phyloP scores from a whole-genome alignment of 2,113 vertebrate species.

The Varanus salvator region DNA sequence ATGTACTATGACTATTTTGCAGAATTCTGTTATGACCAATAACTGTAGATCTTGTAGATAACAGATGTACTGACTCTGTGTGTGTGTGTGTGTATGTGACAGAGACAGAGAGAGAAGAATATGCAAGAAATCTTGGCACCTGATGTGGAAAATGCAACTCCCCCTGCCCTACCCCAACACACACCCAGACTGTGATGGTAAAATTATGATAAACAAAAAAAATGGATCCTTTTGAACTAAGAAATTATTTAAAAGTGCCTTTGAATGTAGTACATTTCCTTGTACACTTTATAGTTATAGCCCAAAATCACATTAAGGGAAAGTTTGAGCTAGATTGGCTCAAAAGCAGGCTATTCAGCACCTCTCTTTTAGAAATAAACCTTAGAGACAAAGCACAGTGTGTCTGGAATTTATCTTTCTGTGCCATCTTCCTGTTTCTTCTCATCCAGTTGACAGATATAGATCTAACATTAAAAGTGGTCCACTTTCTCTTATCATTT shows the following conservation, averaged over 20 bases:
- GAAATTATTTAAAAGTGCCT: neutral
- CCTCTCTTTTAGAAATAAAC: neutral
- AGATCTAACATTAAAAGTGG: conserved; percentile 3
- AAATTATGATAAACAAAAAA: neutral
- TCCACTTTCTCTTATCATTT: conserved; percentile 20
- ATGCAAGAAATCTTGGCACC: neutral
- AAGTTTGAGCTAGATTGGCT: neutral
- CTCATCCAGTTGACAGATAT: conserved; percentile 22
- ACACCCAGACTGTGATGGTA: too few relatives aligned
- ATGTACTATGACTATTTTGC: neutral
- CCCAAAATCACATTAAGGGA: neutral
- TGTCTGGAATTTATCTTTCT: conserved; percentile 26
- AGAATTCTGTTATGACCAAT: neutral
- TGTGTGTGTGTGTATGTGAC: neutral
- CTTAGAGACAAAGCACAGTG: neutral
- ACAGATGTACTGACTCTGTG: neutral
- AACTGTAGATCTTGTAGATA: neutral
- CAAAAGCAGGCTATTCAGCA: neutral
- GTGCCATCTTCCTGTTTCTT: neutral
- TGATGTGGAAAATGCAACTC: neutral
- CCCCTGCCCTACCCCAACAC: too few relatives aligned
- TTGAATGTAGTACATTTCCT: neutral
- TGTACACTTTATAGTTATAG: neutral
- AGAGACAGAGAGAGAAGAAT: neutral
- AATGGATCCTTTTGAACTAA: neutral